phyloP scores from a whole-genome alignment of 2,113 vertebrate genomes.

The Platysternon megacephalum region DNA sequence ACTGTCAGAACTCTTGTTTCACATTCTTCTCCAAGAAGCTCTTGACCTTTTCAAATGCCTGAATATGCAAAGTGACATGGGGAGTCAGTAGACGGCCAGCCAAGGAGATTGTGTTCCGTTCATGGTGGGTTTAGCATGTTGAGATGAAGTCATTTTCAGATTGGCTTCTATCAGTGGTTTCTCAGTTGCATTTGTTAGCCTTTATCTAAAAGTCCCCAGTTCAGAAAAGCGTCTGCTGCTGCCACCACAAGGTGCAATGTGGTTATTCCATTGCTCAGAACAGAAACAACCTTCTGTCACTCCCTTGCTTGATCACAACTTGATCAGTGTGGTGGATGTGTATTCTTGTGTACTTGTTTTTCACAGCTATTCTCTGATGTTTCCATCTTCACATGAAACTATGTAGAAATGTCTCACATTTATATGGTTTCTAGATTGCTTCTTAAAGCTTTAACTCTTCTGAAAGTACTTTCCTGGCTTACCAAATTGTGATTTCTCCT shows the following conservation, averaged over 20 bases:
- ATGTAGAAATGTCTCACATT: accelerated
- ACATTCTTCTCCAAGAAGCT: background rate
- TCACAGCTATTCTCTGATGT: background rate
- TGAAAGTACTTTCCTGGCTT: background rate
- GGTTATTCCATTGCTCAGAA: background rate
- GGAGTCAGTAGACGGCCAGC: background rate
- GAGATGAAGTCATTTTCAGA: background rate
- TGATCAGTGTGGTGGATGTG: background rate
- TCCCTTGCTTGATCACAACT: background rate
- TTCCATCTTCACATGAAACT: background rate
- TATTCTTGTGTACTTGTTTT: background rate
- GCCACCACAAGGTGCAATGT: background rate
- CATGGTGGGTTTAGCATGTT: background rate
- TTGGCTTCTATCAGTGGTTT: background rate
- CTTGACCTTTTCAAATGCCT: background rate
- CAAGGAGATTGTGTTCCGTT: background rate
- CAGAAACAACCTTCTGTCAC: background rate
- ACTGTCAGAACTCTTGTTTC: background rate
- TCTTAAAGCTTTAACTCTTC: background rate
- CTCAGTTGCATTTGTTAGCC: background rate
- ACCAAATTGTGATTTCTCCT: background rate
- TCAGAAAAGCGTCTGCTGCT: background rate
- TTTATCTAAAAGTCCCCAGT: no score
- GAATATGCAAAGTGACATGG: background rate
- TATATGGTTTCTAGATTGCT: background rate